Evolutionary conservation across 92 coral and sea anemone genomes (phyloP).

Genomic region (Palythoa heliodiscus): DNA sequence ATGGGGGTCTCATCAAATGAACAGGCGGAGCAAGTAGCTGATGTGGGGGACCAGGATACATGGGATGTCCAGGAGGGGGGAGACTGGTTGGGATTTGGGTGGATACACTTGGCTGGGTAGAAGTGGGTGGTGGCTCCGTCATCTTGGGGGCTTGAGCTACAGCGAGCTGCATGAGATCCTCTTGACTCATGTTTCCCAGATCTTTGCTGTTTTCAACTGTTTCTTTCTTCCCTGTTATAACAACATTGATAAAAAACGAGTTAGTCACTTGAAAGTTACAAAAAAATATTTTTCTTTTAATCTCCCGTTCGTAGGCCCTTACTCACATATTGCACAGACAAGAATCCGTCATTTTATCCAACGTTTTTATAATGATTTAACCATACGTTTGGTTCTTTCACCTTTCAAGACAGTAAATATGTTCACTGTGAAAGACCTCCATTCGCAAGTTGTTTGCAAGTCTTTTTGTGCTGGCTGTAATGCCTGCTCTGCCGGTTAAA

Average conservation of each 20-base stretch:
- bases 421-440: too few species aligned
- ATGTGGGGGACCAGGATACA: constrained; percentile 59
- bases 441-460: too few species aligned
- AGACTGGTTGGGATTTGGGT: constrained; percentile 71
- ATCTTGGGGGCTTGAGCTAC: constrained; percentile 61
- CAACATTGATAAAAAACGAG: not conserved
- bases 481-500: too few species aligned
- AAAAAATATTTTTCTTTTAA: not conserved
- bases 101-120: constrained; percentile 59
- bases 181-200: constrained; percentile 68
- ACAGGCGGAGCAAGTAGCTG: constrained; percentile 79
- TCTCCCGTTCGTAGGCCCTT: too few species aligned
- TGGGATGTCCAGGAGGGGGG: constrained; percentile 83
- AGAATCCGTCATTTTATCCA: too few species aligned
- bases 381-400: too few species aligned
- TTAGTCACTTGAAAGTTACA: not conserved
- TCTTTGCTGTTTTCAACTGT: constrained; percentile 45
- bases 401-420: too few species aligned
- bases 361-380: too few species aligned
- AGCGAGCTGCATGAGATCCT: constrained; percentile 70
- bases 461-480: too few species aligned
- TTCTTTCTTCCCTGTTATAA: constrained; percentile 52
- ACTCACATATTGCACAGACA: too few species aligned
- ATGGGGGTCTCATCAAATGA: constrained; percentile 83
- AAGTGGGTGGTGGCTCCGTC: constrained; percentile 51